Percentiles rank a stretch among this genome's conserved stretches.
Evolutionary conservation across 2,113 vertebrate genomes (phyloP).

Genomic region (Hystrix cristata): DNA sequence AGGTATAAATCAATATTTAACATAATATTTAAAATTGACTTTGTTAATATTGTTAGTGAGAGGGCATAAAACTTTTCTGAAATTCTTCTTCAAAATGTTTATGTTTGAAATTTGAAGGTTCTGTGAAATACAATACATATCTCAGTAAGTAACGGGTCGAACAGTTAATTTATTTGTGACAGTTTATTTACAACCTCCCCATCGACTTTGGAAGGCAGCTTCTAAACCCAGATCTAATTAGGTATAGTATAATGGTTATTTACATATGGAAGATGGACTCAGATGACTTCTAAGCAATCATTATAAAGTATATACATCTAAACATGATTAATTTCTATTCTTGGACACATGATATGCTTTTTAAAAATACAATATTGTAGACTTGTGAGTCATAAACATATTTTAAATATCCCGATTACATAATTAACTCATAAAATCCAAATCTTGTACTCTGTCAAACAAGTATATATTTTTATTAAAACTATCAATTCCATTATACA

Average conservation of each 20-base stretch:
- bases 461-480: constrained; percentile 62
- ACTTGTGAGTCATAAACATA: constrained; percentile 22
- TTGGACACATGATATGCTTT: constrained; percentile 28
- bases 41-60: not conserved
- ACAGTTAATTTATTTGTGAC: constrained; percentile 26
- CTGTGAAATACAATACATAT: constrained; percentile 10
- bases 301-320: not conserved
- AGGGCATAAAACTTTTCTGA: constrained; percentile 52
- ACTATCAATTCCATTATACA: constrained; percentile 12
- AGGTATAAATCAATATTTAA: constrained; percentile 64
- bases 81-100: constrained; percentile 30
- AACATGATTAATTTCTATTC: constrained; percentile 56
- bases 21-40: constrained; percentile 37
- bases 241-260: not conserved
- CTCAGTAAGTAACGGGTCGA: constrained; percentile 10
- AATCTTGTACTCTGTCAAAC: constrained; percentile 19
- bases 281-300: constrained; percentile 6
- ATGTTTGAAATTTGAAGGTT: constrained; percentile 8
- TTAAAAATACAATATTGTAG: constrained; percentile 50
- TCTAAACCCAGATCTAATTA: constrained; percentile 42
- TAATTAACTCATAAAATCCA: constrained; percentile 65
- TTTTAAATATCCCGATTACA: constrained; percentile 55
- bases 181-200: not conserved
- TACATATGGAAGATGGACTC: not conserved
- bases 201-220: not conserved